Base-by-base conservation (phyloP, 1,140 invertebrate genomes). In the Orchesella cincta region DNA sequence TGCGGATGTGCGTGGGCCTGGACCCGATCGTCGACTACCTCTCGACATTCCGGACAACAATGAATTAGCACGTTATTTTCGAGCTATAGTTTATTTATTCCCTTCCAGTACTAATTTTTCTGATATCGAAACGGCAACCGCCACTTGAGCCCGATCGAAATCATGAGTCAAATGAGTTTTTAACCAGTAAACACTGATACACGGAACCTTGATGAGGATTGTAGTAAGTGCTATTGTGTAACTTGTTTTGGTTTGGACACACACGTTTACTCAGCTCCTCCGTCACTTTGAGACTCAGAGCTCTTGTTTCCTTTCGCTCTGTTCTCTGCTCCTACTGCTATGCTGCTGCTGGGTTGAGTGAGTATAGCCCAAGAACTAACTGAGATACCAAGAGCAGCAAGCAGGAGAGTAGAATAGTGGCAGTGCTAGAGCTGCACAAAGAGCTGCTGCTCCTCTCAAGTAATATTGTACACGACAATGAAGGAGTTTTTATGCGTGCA, bases 271-370 rank as follows among this genome's bases (percentile, higher is more conserved):
- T 67, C 62, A 31, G 31, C 31, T 67, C 14, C 26, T 67, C 62
- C 62, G 62, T 67, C 62, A 67, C 62, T 67, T 67, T 67, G 26
- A 67, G 62, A 67, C 62, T 67, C 52, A 57, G 14, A n/a, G 12
- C 52, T 57, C 52, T 57, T 57, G 52, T 57, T 26, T 57, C 52
- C 23, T 3, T 57, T n/a, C 39, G 39, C 18, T 18, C 39, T 46
- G 3, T 57, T 23, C 52, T 57, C 14, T 57, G 5, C 62, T 67
- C 12, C 29, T 67, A n/a, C 62, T 12, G 39, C 39, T 46, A 46
- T 20, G 39, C 20, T 46, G 8, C 39, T 46, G 8, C 39, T 12
- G 39, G 8, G 8, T 8, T 12, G 8, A 46, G 39, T 46, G 39
- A 46, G 39, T 8, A 31, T 31, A 3, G 54, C 8, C 39, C 39